Evolutionary conservation across 2,888 invertebrate species (phyloP).

Genomic region (Lepidocyrtinus sp.): DNA sequence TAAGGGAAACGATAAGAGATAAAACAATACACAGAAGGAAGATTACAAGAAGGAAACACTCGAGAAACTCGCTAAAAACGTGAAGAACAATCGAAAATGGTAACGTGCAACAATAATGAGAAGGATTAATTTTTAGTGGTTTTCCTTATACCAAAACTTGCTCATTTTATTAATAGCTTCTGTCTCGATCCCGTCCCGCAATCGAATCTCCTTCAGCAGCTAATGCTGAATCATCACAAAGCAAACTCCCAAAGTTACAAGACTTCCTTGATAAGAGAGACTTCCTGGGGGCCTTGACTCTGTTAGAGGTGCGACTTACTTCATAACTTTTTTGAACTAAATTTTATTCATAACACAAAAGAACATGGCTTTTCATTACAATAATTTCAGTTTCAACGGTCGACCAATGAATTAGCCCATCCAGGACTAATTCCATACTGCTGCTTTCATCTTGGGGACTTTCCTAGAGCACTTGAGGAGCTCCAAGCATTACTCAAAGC

Average conservation of each 20-base stretch:
- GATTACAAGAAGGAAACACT: too few relatives aligned
- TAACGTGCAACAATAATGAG: too few relatives aligned
- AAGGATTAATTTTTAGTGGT: too few relatives aligned
- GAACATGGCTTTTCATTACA: too few relatives aligned
- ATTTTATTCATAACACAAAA: background rate
- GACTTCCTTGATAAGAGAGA: conserved; percentile 92
- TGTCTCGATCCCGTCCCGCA: conserved; percentile 65
- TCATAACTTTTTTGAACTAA: background rate
- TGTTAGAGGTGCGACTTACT: conserved; percentile 82
- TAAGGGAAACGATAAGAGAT: too few relatives aligned
- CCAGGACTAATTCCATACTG: conserved; percentile 90
- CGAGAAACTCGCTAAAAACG: too few relatives aligned
- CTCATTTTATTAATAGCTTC: too few relatives aligned
- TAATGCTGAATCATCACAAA: conserved; percentile 32
- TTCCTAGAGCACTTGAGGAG: conserved; percentile 84
- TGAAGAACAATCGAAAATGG: too few relatives aligned
- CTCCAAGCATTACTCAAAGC: conserved; percentile 76
- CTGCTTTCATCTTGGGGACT: conserved; percentile 96
- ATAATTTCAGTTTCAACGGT: conserved; percentile 74
- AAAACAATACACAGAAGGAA: too few relatives aligned
- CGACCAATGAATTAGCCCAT: conserved; percentile 73
- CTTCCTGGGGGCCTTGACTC: conserved; percentile 93
- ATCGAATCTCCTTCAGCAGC: conserved; percentile 45
- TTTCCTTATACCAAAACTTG: too few relatives aligned
- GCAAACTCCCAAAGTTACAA: conserved; percentile 83